Percentiles rank a stretch among this genome's conserved stretches.
Conservation (phyloP, 2,113 vertebrate genomes). For the Crotalus horridus region DNA sequence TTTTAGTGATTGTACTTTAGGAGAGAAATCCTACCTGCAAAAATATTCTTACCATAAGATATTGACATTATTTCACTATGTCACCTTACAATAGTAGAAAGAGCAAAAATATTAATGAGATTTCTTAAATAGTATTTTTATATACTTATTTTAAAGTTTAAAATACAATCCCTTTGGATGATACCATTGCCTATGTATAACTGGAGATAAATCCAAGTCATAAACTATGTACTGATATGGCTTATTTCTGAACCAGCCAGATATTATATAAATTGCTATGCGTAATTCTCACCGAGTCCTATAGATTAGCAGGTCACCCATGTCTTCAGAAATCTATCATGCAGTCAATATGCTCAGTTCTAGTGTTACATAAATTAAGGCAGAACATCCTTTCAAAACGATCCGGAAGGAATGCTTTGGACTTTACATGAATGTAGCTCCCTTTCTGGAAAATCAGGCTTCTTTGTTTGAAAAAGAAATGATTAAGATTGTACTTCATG, state of each 20-base stretch:
- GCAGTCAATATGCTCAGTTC: background rate
- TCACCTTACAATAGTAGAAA: background rate
- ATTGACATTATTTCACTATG: background rate
- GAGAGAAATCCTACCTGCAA: background rate
- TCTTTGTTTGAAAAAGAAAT: background rate
- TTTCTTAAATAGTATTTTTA: background rate
- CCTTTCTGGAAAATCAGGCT: background rate
- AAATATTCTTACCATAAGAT: background rate
- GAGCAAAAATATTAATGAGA: background rate
- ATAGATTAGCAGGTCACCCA: background rate
- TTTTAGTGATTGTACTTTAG: background rate
- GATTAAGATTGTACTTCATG: background rate
- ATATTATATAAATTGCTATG: background rate
- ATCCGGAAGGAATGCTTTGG: background rate
- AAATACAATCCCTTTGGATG: background rate
- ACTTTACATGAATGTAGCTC: background rate
- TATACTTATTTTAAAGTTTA: background rate
- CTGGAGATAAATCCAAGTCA: background rate
- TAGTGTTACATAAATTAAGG: background rate
- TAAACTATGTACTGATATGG: background rate
- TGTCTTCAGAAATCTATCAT: background rate
- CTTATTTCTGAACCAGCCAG: background rate
- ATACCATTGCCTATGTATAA: background rate
- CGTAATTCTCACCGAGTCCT: background rate
- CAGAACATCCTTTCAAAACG: background rate